Base-by-base conservation (phyloP, 2,888 invertebrate species). In the Dynastes maya region DNA sequence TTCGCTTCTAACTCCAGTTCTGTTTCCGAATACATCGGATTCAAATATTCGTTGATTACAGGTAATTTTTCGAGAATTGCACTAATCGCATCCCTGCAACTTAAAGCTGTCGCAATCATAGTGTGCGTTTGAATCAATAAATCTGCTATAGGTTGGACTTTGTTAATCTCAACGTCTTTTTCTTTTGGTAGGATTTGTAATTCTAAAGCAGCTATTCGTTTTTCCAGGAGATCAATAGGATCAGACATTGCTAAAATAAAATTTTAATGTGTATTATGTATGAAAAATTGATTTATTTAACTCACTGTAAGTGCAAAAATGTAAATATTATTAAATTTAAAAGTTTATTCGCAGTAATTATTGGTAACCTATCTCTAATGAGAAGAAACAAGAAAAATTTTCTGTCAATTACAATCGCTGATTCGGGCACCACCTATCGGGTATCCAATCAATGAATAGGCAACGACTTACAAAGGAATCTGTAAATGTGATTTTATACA, bases 41-140 rank as follows among this genome's bases (percentile, higher is more conserved):
- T 89, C 70, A 90, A 84, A 80, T 89, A 90, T 16, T 88, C 87
- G 79, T 90, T 90, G 45, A 91, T 86, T 80, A 89, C 89, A 1
- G 88, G 87, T 83, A 91, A 85, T 75, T 89, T 86, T 81, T 89
- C 88, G 63, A 90, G 85, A 58, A 90, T 87, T 0, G 86, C 84
- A 64, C 88, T 89, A 22, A 89, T 87, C 22, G 89, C 89, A 80
- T 91, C 90, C 61, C 91, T 88, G 74, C 91, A 90, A 79, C 90
- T 90, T 22, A 91, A 81, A 1, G 91, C 90, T 6, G 91, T 90
- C 2, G 89, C 87, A 40, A 91, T 89, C 83, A 91, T 87, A 1
- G 89, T 90, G 81, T 91, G 90, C 0, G 89, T 88, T 83, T 90
- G 89, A 16, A 89, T 55, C 9, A 91, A 85, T 78, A 87, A 87